Conservation (phyloP, 2,797 vertebrate genomes). For the Hyperoplus lanceolatus region DNA sequence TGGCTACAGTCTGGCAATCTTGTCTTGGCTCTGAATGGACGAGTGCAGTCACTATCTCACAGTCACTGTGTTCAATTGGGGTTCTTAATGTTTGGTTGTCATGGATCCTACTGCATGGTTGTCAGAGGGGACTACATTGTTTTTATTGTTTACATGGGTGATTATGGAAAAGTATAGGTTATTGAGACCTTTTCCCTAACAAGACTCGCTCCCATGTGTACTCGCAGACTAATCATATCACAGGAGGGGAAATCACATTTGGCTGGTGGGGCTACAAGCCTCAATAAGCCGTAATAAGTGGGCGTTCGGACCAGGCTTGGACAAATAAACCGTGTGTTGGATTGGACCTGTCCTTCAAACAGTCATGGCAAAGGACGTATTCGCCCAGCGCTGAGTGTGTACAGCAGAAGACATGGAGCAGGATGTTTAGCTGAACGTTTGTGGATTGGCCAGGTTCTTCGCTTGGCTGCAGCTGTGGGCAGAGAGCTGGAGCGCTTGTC, state of each 20-base stretch:
- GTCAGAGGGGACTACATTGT: constrained; percentile 57
- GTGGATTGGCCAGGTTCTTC: constrained; percentile 56
- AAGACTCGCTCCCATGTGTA: constrained; percentile 36
- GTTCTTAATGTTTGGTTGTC: constrained; percentile 73
- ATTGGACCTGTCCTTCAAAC: constrained; percentile 64
- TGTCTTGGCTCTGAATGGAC: constrained; percentile 57
- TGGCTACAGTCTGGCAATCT: constrained; percentile 60
- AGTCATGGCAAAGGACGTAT: constrained; percentile 46
- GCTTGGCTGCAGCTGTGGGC: constrained; percentile 69
- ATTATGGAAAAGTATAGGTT: constrained; percentile 58
- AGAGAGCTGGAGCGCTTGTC: constrained; percentile 59
- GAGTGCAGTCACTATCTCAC: constrained; percentile 60
- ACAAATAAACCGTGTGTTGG: constrained; percentile 61
- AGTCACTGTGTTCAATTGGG: constrained; percentile 56
- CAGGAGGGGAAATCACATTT: constrained; percentile 53
- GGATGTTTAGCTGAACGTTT: constrained; percentile 68
- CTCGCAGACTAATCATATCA: constrained; percentile 52
- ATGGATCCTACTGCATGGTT: constrained; percentile 67
- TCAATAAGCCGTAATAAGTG: constrained; percentile 43
- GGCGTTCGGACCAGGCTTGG: constrained; percentile 50
- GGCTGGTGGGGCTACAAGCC: constrained; percentile 49
- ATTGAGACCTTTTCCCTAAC: constrained; percentile 48
- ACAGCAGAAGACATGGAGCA: constrained; percentile 49
- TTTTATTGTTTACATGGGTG: constrained; percentile 71
- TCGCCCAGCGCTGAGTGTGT: constrained; percentile 44